Evolutionary conservation across 2,888 invertebrate genomes (phyloP), one percentile per base, ranked within the genome.

Genomic region (Synanthedon tipuliformis): DNA sequence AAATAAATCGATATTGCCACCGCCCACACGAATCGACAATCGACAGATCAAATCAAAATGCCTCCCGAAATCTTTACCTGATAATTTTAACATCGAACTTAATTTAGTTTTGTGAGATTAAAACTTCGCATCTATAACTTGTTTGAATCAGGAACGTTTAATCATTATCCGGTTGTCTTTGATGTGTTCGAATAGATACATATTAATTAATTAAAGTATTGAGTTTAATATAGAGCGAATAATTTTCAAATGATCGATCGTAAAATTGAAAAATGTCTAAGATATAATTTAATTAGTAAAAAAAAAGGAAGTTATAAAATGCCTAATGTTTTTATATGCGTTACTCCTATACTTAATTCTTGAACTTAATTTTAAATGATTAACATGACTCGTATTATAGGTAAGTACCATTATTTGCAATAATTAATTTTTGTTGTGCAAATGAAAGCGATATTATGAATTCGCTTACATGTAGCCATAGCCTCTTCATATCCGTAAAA

Each of bases 141-240:
- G 34, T 34, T 34, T 34, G 34, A 34, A 34, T 34, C 34, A 10
- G 34, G 34, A 81, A 81, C 78, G 81, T 74, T 66, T 57, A 60
- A 66, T 34, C 65, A 60, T 64, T 64, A 52, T 69, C 66, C 64
- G 65, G 68, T 67, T 67, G 75, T 65, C 68, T 76, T 75, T 71
- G 75, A 76, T 69, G 66, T 69, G 67, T 65, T 58, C 64, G 65
- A 74, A 71, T 71, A 70, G 70, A 71, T 71, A 78, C 74, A 73
- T 73, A 78, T 75, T 74, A 73, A 49, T 49, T 49, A 18, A 49
- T 49, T 23, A 49, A n/a, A 45, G 13, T 45, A 45, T 5, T 45
- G 45, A n/a, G 13, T 13, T n/a, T 13, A n/a, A 13, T 5, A 13
- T 45, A 45, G n/a, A 13, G 15, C n/a, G n/a, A n/a, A 45, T 45